Conservation (phyloP, 1,140 invertebrate genomes). For the Fopius arisanus region DNA sequence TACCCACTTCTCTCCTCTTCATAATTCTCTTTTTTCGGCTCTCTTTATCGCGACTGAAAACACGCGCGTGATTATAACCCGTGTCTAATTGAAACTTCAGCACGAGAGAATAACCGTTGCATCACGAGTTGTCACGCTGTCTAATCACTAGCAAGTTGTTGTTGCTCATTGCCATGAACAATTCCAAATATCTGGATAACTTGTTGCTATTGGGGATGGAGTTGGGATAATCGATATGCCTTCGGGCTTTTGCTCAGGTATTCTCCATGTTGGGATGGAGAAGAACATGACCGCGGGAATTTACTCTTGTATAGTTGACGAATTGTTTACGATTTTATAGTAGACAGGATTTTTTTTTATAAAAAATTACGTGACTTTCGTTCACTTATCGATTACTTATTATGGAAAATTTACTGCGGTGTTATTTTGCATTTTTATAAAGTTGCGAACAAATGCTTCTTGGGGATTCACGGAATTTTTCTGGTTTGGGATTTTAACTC, state of each 20-base stretch:
- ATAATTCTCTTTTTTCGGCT: background rate
- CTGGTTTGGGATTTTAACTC: no score
- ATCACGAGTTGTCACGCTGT: background rate
- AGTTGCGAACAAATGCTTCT: no score
- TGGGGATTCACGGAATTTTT: no score
- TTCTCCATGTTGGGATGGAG: background rate
- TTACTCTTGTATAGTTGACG: no score
- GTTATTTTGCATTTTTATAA: no score
- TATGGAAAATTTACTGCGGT: no score
- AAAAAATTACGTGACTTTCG: no score
- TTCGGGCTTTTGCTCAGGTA: background rate
- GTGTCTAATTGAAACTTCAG: background rate
- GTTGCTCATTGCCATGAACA: background rate
- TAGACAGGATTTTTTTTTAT: no score
- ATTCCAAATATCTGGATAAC: background rate
- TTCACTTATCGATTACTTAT: no score
- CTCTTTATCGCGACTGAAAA: background rate
- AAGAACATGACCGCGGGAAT: no score
- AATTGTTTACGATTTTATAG: no score
- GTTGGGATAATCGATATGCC: background rate
- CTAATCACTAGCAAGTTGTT: background rate
- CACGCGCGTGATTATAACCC: background rate
- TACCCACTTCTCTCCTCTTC: background rate
- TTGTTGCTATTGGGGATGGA: background rate
- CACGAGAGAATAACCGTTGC: background rate